Base-by-base conservation (phyloP, 2,888 invertebrate species). In the Xanthorhoe designata region DNA sequence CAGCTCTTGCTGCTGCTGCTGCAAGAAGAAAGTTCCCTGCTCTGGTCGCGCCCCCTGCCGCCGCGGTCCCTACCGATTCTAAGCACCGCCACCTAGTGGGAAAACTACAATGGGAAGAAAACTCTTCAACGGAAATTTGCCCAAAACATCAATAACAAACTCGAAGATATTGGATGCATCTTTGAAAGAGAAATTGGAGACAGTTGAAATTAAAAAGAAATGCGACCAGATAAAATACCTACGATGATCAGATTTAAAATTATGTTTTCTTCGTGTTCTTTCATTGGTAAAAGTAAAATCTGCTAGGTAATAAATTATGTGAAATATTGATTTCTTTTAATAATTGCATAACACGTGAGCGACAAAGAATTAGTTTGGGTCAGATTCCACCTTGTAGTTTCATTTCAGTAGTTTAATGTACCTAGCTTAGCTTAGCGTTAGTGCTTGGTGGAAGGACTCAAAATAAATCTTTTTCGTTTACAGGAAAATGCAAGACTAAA, bases 331-430 rank as follows among this genome's bases (percentile, higher is more conserved):
- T 29, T 49, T 57, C 38, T 15, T 35, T 65, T 54, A 1, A 35
- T 47, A 0, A 1, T 45, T 61, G 59, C 32, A 49, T 49, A 15
- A 49, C 56, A 56, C 49, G 59, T 60, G 15, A 78, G 76, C 76
- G 71, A 73, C 62, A 80, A 87, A 83, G 79, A 77, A 82, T 88
- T 86, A 87, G 83, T 88, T 89, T 90, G 90, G 88, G 90, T 90
- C 88, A 84, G 83, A 79, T 84, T 91, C 89, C 90, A 90, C 89
- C 84, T 77, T 70, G 59, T 72, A 76, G 73, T 68, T 72, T 62
- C 66, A 69, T 68, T 73, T 72, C 60, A 56, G 50, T 73, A 55
- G 49, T 64, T 65, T 63, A 50, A 61, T 76, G 73, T 75, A n/a
- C n/a, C n/a, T n/a, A 72, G 53, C 70, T 66, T 69, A 74, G 70